phyloP scores from a whole-genome alignment of 2,113 vertebrate genomes.

The Aspiorhynchus laticeps region DNA sequence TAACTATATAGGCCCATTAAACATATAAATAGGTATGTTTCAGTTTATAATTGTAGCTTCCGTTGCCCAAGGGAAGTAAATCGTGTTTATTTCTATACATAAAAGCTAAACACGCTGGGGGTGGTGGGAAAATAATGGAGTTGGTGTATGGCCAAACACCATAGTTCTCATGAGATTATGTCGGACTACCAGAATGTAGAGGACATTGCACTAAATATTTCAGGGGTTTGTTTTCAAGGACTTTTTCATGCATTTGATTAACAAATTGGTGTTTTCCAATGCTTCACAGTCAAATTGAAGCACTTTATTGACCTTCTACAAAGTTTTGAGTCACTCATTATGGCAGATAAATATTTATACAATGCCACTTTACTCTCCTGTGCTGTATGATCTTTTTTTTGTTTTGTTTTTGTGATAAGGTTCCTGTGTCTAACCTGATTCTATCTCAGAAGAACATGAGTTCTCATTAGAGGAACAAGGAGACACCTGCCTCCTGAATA shows the following conservation, averaged over 20 bases:
- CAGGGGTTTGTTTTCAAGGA: too few species aligned
- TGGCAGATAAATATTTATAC: background rate
- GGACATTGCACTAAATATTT: too few species aligned
- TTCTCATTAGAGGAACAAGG: conserved; percentile 33
- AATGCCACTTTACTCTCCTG: background rate
- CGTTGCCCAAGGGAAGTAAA: too few species aligned
- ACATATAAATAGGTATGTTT: too few species aligned
- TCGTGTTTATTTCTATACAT: too few species aligned
- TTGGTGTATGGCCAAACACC: background rate
- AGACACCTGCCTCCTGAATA: conserved; percentile 33
- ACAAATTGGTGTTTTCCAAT: background rate
- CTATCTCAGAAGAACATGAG: conserved; percentile 41
- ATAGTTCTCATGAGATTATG: background rate
- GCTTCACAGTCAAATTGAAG: background rate
- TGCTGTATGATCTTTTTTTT: background rate
- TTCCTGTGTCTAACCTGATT: conserved; percentile 30
- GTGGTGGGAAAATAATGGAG: too few species aligned
- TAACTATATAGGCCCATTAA: too few species aligned
- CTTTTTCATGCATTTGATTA: background rate
- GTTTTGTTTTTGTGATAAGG: background rate
- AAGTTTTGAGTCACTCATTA: conserved; percentile 13
- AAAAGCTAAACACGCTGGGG: too few species aligned
- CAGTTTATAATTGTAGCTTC: too few species aligned
- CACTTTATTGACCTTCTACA: background rate
- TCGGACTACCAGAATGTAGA: background rate